phyloP scores from a whole-genome alignment of 2,888 invertebrate species.

The Drosophila limbata region DNA sequence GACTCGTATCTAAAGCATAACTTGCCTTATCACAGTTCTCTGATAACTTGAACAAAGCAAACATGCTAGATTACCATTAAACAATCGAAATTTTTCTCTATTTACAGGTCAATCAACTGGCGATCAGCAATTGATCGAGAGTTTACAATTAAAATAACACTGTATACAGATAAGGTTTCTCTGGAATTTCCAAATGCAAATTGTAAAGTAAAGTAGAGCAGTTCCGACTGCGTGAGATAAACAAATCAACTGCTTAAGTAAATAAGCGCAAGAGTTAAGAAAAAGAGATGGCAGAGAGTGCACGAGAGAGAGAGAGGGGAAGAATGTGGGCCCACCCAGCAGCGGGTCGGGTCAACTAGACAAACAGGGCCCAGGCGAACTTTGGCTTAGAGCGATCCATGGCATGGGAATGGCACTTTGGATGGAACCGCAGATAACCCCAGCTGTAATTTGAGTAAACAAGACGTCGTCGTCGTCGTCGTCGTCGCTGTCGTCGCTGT shows the following conservation, averaged over 20 bases:
- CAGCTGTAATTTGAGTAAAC: conserved; percentile 73
- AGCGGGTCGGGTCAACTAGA: conserved; percentile 61
- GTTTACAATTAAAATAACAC: conserved; percentile 31
- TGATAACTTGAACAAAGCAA: conserved; percentile 2
- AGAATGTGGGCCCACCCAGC: conserved; percentile 20
- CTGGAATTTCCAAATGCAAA: conserved; percentile 54
- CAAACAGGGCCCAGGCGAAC: conserved; percentile 28
- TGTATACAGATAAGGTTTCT: conserved; percentile 34
- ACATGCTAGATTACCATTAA: conserved; percentile 9
- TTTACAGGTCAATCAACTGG: conserved; percentile 41
- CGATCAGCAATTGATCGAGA: conserved; percentile 34
- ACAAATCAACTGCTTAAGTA: conserved; percentile 29
- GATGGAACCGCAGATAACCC: conserved; percentile 61
- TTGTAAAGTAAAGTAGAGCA: conserved; percentile 41
- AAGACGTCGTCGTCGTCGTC: conserved; percentile 44
- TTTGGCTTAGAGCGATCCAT: conserved; percentile 28
- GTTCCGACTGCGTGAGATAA: conserved; percentile 34
- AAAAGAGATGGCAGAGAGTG: not conserved
- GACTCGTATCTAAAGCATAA: not conserved
- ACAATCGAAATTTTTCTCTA: not conserved
- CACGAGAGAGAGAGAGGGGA: not conserved
- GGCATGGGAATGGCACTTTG: conserved; percentile 43
- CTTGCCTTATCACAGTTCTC: conserved; percentile 10
- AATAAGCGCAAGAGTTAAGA: conserved; percentile 31
- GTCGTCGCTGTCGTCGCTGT: conserved; percentile 34